Evolutionary conservation across 2,797 vertebrate genomes (phyloP), one percentile per base, ranked within the genome.

Genomic region (Limosa lapponica): DNA sequence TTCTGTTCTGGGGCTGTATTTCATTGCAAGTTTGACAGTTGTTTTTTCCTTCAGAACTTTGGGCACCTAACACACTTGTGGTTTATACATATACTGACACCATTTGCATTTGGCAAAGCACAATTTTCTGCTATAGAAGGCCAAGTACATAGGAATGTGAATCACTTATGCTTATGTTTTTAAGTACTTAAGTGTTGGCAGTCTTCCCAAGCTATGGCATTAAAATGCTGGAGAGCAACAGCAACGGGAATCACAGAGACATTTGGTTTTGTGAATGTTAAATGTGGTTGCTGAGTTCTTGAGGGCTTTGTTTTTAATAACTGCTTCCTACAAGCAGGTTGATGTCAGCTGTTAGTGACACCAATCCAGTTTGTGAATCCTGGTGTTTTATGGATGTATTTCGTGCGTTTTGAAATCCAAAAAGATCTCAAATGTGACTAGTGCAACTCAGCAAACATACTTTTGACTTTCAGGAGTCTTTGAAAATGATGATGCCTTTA

Each of bases 161-260:
- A 73, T 96, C 13, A 92, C 91, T 94, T 95, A 87, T 96, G 78
- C 67, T 92, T 92, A 57, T 89, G 64, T 92, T 94, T 95, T 96
- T 84, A 95, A 91, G 75, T 94, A 87, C 86, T 91, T 85, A 82
- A 87, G 69, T 62, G 34, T 54, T 97, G 96, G 94, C 85, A 71
- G 57, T 61, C 82, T 89, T 94, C 88, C 93, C 74, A 90, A 93
- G 49, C 81, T 87, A 61, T 84, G 83, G 88, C 78, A 93, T 95
- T 93, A 93, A 89, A 94, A 95, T 91, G 78, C 88, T 95, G 83
- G 77, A 93, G 77, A 87, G 82, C 71, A 91, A 64, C 52, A 92
- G 83, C 93, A 95, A 87, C 34, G 65, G 57, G 74, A 92, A 80
- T 96, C 61, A 74, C 49, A 87, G 39, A 89, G 88, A 89, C 90